Base-by-base conservation (phyloP, 2,888 invertebrate species). In the Platynereis dumerilii region DNA sequence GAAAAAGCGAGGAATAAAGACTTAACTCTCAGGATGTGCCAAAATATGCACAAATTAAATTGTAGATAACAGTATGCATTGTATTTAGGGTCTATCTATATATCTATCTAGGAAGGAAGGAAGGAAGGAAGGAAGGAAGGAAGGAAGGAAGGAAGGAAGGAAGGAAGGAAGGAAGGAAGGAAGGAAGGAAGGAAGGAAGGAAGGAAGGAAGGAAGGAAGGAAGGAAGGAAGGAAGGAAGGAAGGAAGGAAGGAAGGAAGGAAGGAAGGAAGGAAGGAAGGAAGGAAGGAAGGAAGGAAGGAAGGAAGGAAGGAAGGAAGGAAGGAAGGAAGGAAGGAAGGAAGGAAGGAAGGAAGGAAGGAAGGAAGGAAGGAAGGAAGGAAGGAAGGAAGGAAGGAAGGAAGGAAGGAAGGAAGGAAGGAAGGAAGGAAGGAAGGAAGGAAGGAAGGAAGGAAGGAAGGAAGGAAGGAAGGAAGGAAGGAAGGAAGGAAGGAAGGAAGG, bases 161-260 rank as follows among this genome's bases (percentile, higher is more conserved):
- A 53, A 22, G 24, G 54, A 22, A 22, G 54, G 54, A 53, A 22
- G 24, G 54, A 53, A 22, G 24, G 54, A 22, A 22, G 24, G 54
- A 53, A 22, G 24, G 54, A 22, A 22, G 24, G 54, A 53, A 22
- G 24, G 54, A 53, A 22, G 24, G 24, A 53, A 22, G 54, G 54
- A 53, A 22, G 54, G 54, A 53, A 22, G 24, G 54, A 22, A 22
- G 24, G 54, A 22, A 22, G 24, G 54, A 53, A 22, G 54, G 54
- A 53, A 22, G 54, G 54, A 53, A 22, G 24, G 54, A 53, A 22
- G 24, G 54, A 53, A 22, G 54, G 54, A 53, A 22, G 54, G 54
- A 53, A 22, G 24, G 54, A 22, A 22, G 24, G 54, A 22, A 53
- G 54, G 54, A 53, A 22, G 54, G 54, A 53, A 22, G 24, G 54